phyloP scores from a whole-genome alignment of 2,888 invertebrate species.

The Sipha maydis region DNA sequence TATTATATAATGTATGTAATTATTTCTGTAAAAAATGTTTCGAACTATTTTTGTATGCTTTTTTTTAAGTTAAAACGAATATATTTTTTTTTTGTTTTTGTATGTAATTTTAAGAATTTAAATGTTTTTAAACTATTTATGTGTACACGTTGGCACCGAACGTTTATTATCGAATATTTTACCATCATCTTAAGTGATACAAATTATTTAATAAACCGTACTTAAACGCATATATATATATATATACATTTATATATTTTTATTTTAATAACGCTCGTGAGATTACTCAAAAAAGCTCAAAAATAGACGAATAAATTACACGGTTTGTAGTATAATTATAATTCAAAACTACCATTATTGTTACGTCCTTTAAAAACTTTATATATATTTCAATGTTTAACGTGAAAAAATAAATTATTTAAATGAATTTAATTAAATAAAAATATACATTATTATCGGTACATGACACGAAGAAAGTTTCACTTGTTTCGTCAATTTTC shows the following conservation, averaged over 20 bases:
- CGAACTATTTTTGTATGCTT: slow-evolving; percentile 60
- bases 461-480: not conserved
- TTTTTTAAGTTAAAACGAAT: slow-evolving; percentile 57
- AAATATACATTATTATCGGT: not conserved
- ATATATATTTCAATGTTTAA: slow-evolving; percentile 25
- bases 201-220: slow-evolving; percentile 26
- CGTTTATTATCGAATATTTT: slow-evolving; percentile 30
- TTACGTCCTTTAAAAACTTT: slow-evolving; percentile 21
- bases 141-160: slow-evolving; percentile 10
- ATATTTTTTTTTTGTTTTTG: slow-evolving; percentile 50
- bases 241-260: slow-evolving; percentile 30
- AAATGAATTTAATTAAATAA: not conserved
- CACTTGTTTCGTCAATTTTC: slow-evolving; percentile 25
- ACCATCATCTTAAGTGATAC: slow-evolving; percentile 3
- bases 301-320: slow-evolving; percentile 26
- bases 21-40: slow-evolving; percentile 48
- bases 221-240: slow-evolving; percentile 37
- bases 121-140: slow-evolving; percentile 30
- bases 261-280: slow-evolving; percentile 42
- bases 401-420: not conserved
- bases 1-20: not conserved
- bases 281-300: slow-evolving; percentile 48
- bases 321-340: not conserved
- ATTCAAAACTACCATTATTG: slow-evolving; percentile 29
- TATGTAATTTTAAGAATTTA: slow-evolving; percentile 51